Conservation (phyloP, 2,888 invertebrate genomes). For the Linnaemya vulpina region DNA sequence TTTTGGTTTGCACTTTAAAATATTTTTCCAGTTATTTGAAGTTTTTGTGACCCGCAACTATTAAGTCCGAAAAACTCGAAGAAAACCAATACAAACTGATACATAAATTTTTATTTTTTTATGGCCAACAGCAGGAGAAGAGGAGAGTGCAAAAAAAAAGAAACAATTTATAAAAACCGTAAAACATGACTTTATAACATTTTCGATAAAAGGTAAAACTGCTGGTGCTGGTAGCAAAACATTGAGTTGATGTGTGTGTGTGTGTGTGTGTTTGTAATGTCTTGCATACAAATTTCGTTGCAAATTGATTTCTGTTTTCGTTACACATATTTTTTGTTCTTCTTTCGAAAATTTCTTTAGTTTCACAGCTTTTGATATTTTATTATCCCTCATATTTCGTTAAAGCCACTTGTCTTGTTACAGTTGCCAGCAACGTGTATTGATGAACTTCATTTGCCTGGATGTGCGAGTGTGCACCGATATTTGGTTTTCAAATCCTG, state of each 20-base stretch:
- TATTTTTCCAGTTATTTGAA: background rate
- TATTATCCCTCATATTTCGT: conserved; percentile 30
- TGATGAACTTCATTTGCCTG: conserved; percentile 23
- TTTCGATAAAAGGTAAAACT: conserved; percentile 48
- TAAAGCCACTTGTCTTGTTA: conserved; percentile 38
- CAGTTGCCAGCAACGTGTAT: conserved; percentile 26
- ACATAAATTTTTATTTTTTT: conserved; percentile 9
- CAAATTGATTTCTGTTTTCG: conserved; percentile 58
- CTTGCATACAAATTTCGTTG: conserved; percentile 56
- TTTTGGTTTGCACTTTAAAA: background rate
- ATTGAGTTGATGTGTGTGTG: background rate
- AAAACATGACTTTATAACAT: conserved; percentile 67
- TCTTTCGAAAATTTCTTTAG: background rate
- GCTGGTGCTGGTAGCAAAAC: conserved; percentile 21
- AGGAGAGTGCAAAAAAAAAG: background rate
- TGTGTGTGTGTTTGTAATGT: background rate
- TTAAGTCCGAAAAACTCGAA: background rate
- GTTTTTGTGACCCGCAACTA: background rate
- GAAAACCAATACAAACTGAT: conserved; percentile 24
- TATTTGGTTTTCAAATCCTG: background rate
- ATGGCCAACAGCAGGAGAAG: conserved; percentile 29
- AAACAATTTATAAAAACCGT: conserved; percentile 53
- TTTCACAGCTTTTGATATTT: conserved; percentile 28
- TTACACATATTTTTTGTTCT: background rate
- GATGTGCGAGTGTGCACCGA: too few relatives aligned